These are phyloP conservation scores for Euglossa dilemma DNA, from an alignment of 1,140 invertebrate species.

Conservation along the genomic window DNA sequence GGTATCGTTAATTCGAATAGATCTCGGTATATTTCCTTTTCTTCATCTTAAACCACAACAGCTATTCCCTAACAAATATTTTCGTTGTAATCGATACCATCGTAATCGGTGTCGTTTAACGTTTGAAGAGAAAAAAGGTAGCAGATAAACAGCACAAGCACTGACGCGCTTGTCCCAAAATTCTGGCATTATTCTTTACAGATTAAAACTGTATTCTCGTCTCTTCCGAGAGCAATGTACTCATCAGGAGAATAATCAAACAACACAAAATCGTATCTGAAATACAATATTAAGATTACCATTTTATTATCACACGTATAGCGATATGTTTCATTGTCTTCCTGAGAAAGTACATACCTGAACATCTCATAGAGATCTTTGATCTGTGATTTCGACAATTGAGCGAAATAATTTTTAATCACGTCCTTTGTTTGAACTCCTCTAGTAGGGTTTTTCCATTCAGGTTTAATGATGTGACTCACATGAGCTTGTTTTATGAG, in stretches of 20 bases:
- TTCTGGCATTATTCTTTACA: constrained; percentile 76
- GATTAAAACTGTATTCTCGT: constrained; percentile 77
- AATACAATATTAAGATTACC: constrained; percentile 15
- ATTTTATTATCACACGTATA: not conserved
- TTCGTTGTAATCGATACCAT: constrained; percentile 41
- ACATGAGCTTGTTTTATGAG: constrained; percentile 89
- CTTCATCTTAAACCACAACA: not conserved
- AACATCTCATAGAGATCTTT: constrained; percentile 91
- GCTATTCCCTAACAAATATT: constrained; percentile 36
- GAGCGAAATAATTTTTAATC: constrained; percentile 89
- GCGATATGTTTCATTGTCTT: not conserved
- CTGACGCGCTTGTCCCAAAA: not conserved
- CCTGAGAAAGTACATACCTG: constrained; percentile 80
- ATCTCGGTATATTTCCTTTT: constrained; percentile 7
- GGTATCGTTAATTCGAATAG: constrained; percentile 5
- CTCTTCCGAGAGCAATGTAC: constrained; percentile 87
- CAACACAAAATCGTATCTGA: constrained; percentile 91
- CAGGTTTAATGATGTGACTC: constrained; percentile 89
- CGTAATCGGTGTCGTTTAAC: not conserved
- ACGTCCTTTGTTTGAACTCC: constrained; percentile 87
- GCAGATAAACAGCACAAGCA: not conserved
- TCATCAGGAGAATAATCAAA: constrained; percentile 91
- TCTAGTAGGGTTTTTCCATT: constrained; percentile 91
- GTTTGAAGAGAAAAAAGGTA: not conserved
- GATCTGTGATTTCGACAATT: constrained; percentile 89